phyloP scores from a whole-genome alignment of 2,888 invertebrate genomes.

The Merodon equestris region DNA sequence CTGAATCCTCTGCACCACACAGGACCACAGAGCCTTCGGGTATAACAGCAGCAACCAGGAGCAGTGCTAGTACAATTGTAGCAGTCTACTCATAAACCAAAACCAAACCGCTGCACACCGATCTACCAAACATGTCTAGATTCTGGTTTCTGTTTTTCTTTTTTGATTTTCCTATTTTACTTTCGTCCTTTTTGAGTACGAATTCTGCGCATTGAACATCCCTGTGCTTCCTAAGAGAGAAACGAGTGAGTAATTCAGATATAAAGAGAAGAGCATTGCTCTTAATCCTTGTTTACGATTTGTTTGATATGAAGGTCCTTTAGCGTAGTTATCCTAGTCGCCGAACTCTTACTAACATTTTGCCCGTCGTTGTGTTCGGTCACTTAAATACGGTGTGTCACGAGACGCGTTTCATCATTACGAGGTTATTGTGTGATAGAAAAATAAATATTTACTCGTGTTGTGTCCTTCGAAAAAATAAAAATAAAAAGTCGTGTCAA shows the following conservation, averaged over 20 bases:
- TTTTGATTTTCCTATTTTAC: too few species aligned
- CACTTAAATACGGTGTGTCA: conserved; percentile 1
- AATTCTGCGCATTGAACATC: conserved; percentile 33
- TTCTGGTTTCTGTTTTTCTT: too few species aligned
- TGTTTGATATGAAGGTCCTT: too few species aligned
- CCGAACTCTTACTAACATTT: conserved; percentile 62
- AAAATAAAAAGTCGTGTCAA: too few species aligned
- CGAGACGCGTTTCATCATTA: conserved; percentile 30
- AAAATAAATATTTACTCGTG: conserved; percentile 8
- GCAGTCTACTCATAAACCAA: conserved; percentile 21
- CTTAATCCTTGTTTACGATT: too few species aligned
- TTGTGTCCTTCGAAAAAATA: conserved; percentile 31
- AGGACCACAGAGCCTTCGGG: conserved; percentile 23
- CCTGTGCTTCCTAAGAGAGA: conserved; percentile 18
- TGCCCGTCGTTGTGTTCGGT: conserved; percentile 58
- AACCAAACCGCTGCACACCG: conserved; percentile 29
- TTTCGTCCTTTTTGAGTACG: not conserved
- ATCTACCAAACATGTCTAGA: conserved; percentile 12
- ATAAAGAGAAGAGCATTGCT: too few species aligned
- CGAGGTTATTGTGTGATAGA: not conserved
- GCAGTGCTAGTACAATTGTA: too few species aligned
- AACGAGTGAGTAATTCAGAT: not conserved
- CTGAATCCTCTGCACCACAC: conserved; percentile 41
- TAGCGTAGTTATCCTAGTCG: conserved; percentile 43
- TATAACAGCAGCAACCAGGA: not conserved